phyloP scores from a whole-genome alignment of 1,140 invertebrate genomes.

The Lepidostoma basale region DNA sequence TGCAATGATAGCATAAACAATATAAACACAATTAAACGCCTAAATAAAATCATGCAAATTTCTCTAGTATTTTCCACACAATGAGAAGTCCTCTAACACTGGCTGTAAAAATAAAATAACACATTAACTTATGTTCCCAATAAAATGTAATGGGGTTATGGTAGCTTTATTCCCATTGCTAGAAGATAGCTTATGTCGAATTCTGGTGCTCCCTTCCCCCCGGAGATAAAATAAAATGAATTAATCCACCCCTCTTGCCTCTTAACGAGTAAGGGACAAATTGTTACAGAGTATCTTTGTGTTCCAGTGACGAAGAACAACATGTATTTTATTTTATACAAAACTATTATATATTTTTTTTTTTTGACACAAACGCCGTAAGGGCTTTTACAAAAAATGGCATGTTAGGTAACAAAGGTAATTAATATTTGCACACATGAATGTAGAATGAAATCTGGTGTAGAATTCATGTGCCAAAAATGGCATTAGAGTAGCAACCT shows the following conservation, averaged over 20 bases:
- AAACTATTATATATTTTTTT: not conserved
- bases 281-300: constrained; percentile 23
- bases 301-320: not conserved
- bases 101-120: constrained; percentile 21
- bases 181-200: constrained; percentile 39
- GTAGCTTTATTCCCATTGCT: constrained; percentile 38
- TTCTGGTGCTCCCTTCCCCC: not conserved
- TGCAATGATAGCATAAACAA: too few relatives aligned
- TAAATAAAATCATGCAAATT: too few relatives aligned
- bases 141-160: constrained; percentile 39
- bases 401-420: too few relatives aligned
- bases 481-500: too few relatives aligned
- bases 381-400: too few relatives aligned
- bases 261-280: constrained; percentile 34
- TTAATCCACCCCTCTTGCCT: constrained; percentile 44
- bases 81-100: too few relatives aligned
- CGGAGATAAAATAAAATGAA: constrained; percentile 44
- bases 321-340: constrained; percentile 4
- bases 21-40: too few relatives aligned
- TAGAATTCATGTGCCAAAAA: too few relatives aligned
- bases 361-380: too few relatives aligned
- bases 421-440: too few relatives aligned
- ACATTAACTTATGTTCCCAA: constrained; percentile 41
- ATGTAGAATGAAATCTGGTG: too few relatives aligned
- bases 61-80: too few relatives aligned